These are phyloP conservation scores for Pseudochaenichthys georgianus DNA, from an alignment of 2,797 vertebrate species.

Conservation along the genomic window DNA sequence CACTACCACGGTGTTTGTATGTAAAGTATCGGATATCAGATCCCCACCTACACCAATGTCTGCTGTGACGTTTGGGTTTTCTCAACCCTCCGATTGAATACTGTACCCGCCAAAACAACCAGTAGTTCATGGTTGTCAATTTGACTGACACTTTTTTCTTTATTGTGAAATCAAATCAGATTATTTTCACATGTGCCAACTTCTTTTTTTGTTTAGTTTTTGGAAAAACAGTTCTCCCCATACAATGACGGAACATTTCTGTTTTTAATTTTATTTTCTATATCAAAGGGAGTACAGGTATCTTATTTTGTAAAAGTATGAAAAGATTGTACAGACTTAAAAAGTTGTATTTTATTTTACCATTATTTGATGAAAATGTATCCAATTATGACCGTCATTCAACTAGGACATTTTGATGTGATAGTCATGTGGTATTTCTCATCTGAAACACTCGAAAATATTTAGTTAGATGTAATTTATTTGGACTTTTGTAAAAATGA, in stretches of 20 bases:
- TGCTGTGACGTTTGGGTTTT: slow-evolving; percentile 23
- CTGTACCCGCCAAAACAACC: slow-evolving; percentile 14
- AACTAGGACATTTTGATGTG: slow-evolving; percentile 57
- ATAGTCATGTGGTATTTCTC: slow-evolving; percentile 55
- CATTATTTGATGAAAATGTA: slow-evolving; percentile 38
- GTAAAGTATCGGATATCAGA: slow-evolving; percentile 21
- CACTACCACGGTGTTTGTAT: slow-evolving; percentile 24
- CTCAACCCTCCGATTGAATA: slow-evolving; percentile 21
- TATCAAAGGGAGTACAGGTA: slow-evolving; percentile 52
- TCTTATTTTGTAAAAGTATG: slow-evolving; percentile 42
- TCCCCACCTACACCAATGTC: not conserved
- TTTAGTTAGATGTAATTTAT: slow-evolving; percentile 49
- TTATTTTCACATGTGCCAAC: slow-evolving; percentile 64
- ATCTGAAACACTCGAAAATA: slow-evolving; percentile 36
- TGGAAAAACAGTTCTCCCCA: slow-evolving; percentile 22
- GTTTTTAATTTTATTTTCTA: slow-evolving; percentile 18
- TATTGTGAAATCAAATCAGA: slow-evolving; percentile 24
- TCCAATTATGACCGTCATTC: slow-evolving; percentile 39
- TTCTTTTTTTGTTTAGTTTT: slow-evolving; percentile 19
- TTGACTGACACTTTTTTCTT: slow-evolving; percentile 24
- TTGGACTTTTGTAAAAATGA: slow-evolving; percentile 27
- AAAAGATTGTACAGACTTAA: slow-evolving; percentile 56
- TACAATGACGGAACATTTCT: slow-evolving; percentile 3
- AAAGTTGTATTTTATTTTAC: slow-evolving; percentile 19
- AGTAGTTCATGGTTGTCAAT: not conserved